phyloP scores from a whole-genome alignment of 2,797 vertebrate genomes.

The Sebastes wilsoni region DNA sequence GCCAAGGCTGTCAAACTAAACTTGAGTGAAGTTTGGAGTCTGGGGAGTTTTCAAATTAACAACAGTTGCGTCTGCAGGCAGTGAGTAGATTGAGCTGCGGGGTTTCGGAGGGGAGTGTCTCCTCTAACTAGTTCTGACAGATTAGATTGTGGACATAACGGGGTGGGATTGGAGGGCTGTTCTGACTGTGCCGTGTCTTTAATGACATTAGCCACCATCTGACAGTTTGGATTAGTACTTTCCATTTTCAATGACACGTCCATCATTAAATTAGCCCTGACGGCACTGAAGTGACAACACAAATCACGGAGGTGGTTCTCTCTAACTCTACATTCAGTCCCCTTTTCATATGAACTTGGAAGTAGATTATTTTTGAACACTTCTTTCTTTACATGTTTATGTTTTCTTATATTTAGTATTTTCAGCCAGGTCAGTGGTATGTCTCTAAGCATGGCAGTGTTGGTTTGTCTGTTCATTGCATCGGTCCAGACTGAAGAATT shows the following conservation, averaged over 20 bases:
- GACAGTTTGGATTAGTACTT: conserved; percentile 77
- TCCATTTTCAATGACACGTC: conserved; percentile 63
- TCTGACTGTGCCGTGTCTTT: conserved; percentile 65
- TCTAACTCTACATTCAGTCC: neutral
- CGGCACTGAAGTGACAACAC: conserved; percentile 53
- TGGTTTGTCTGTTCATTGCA: neutral
- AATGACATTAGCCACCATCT: conserved; percentile 78
- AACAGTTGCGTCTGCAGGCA: conserved; percentile 53
- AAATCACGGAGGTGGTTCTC: conserved; percentile 47
- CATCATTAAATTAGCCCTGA: conserved; percentile 70
- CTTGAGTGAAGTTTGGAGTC: conserved; percentile 61
- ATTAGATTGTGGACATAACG: conserved; percentile 66
- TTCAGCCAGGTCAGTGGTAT: neutral
- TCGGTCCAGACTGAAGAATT: neutral
- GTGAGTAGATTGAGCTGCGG: conserved; percentile 43
- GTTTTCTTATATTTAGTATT: neutral
- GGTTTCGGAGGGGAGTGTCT: conserved; percentile 44
- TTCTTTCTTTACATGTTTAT: neutral
- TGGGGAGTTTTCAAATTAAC: conserved; percentile 64
- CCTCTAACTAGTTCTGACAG: conserved; percentile 75
- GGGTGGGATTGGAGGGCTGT: conserved; percentile 58
- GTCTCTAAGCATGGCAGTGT: neutral
- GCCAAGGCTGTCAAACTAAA: conserved; percentile 60
- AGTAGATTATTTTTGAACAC: neutral
- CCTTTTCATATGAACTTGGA: neutral